Percentiles rank a stretch among this genome's conserved stretches.
Evolutionary conservation across 2,113 vertebrate species (phyloP).

Genomic region (Thymallus thymallus): DNA sequence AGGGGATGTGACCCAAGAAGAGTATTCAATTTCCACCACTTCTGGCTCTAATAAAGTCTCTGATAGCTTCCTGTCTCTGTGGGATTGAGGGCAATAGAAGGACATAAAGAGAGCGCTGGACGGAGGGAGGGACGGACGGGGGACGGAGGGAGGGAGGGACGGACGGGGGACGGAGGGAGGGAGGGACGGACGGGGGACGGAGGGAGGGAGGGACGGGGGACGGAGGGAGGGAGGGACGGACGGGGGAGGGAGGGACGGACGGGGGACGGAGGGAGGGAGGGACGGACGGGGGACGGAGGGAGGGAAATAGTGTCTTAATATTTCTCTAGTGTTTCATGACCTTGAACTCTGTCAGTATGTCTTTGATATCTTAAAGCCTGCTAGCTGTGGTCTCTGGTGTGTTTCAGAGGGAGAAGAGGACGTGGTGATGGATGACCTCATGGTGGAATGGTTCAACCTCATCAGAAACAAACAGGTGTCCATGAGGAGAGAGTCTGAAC

Average conservation of each 20-base stretch:
- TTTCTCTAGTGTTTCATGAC: background rate
- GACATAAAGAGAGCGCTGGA: background rate
- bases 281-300: background rate
- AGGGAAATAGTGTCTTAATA: background rate
- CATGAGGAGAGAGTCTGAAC: conserved; percentile 89
- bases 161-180: too few relatives aligned
- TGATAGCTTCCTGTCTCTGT: background rate
- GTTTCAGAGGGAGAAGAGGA: conserved; percentile 84
- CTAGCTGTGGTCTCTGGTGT: conserved; percentile 7
- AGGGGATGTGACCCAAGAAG: background rate
- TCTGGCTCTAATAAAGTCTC: background rate
- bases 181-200: background rate
- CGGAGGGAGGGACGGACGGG: too few relatives aligned
- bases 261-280: too few relatives aligned
- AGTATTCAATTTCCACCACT: background rate
- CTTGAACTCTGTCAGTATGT: background rate
- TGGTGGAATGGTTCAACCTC: conserved; percentile 95
- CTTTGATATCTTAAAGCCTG: background rate
- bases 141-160: too few relatives aligned
- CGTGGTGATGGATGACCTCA: conserved; percentile 72
- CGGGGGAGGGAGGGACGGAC: background rate
- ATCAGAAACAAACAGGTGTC: conserved; percentile 93
- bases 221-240: background rate
- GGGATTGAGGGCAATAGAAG: background rate
- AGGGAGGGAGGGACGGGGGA: background rate